Evolutionary conservation across 2,888 invertebrate species (phyloP).

Genomic region (Agapostemon virescens): DNA sequence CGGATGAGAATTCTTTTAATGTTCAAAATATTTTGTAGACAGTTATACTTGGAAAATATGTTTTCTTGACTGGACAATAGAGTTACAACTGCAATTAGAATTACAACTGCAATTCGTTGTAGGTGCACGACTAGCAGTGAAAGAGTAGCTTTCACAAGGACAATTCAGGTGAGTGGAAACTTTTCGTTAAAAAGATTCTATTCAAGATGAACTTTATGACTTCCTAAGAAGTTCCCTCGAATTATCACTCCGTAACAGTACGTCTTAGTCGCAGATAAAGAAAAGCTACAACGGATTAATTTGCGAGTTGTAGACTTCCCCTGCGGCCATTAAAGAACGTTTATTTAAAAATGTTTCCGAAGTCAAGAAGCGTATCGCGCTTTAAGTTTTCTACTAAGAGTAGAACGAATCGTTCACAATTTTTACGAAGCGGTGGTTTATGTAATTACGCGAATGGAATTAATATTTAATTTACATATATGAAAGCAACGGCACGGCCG

Average conservation of each 20-base stretch:
- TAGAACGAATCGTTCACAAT: neutral
- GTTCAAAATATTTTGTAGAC: too few relatives aligned
- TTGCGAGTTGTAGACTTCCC: neutral
- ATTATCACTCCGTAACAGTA: neutral
- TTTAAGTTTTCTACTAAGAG: neutral
- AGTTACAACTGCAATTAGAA: neutral
- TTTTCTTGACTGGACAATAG: neutral
- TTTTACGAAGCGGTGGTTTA: neutral
- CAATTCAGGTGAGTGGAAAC: neutral
- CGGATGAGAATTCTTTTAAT: too few relatives aligned
- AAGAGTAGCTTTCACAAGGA: neutral
- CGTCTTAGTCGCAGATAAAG: neutral
- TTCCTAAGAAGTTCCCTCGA: neutral
- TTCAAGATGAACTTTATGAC: neutral
- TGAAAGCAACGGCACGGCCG: constrained; percentile 49
- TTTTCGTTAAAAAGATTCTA: neutral
- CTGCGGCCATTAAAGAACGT: neutral
- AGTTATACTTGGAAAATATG: neutral
- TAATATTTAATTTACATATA: neutral
- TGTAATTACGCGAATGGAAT: neutral
- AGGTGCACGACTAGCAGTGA: neutral
- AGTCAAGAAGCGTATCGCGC: too few relatives aligned
- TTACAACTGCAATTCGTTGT: neutral
- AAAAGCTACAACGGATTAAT: too few relatives aligned
- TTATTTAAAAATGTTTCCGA: neutral